phyloP scores from a whole-genome alignment of 2,888 invertebrate genomes.

The Cerastis rubricosa region DNA sequence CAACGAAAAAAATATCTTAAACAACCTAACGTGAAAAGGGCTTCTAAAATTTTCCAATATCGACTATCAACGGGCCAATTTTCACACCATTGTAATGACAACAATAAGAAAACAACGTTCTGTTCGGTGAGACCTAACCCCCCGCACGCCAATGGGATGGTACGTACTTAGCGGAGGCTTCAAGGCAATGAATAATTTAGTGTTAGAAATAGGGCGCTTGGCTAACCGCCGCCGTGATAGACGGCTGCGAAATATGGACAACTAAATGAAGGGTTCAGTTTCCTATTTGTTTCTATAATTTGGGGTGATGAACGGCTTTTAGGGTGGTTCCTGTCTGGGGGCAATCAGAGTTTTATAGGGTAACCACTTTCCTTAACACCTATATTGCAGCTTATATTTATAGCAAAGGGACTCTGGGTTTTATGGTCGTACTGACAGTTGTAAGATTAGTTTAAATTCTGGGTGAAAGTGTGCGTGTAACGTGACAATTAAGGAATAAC shows the following conservation, averaged over 20 bases:
- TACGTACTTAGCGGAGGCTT: conserved; percentile 79
- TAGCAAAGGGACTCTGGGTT: neutral
- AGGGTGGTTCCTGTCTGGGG: neutral
- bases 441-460: neutral
- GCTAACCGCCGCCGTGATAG: conserved; percentile 70
- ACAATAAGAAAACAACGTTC: conserved; percentile 59
- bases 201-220: conserved; percentile 82
- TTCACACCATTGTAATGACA: conserved; percentile 38
- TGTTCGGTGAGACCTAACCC: conserved; percentile 67
- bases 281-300: conserved; percentile 56
- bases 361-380: neutral
- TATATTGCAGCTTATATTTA: neutral
- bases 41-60: neutral
- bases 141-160: conserved; percentile 63
- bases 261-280: conserved; percentile 54
- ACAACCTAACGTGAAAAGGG: neutral
- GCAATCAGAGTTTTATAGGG: conserved; percentile 1
- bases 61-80: neutral
- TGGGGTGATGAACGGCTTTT: conserved; percentile 16
- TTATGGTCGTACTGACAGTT: neutral
- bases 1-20: neutral
- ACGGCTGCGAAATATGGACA: conserved; percentile 57
- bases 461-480: conserved; percentile 1
- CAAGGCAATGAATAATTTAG: conserved; percentile 84
- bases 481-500: conserved; percentile 18